Evolutionary conservation across 2,888 invertebrate genomes (phyloP), one percentile per base, ranked within the genome.

Genomic region (Xestia rhomboidea): DNA sequence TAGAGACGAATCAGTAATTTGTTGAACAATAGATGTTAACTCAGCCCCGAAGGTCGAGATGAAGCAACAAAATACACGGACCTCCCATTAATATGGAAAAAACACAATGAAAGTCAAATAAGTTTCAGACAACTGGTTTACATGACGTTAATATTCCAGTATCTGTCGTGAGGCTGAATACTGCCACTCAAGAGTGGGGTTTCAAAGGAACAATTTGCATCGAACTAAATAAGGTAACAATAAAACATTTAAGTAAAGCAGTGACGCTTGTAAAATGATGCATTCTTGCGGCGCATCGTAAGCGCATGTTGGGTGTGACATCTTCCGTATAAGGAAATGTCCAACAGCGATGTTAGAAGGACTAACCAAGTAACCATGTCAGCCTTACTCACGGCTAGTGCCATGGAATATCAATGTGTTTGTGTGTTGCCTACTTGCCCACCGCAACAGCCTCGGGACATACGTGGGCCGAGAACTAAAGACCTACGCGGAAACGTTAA

Each of bases 381-480:
- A 87, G 88, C 88, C 88, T 91, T 91, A 92, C 88, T 92, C 91
- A 92, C 86, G 87, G 88, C 73, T 88, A 88, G 89, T 86, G 91
- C 89, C 86, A 89, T 93, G 91, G 95, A 95, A 96, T 96, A 94
- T 93, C 91, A 96, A 96, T 94, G 91, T 91, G 87, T 89, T 90
- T 89, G 89, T 84, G 87, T 84, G 87, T 84, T 91, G 88, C 88
- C 91, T 93, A 92, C 92, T 89, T 91, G 77, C 78, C 77, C 73
- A 89, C 83, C 84, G 88, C 87, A 90, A 88, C 91, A 95, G 90
- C 95, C 95, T 95, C 94, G 94, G 92, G 90, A 90, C 79, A 90
- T 89, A 96, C 96, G 96, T 96, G 96, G 96, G 95, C 77, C 86
- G 96, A 86, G 87, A 93, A 90, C 94, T 94, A 95, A 96, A 93